Base-by-base conservation (phyloP, 2,888 invertebrate genomes). In the Zaprionus obscuricornis region DNA sequence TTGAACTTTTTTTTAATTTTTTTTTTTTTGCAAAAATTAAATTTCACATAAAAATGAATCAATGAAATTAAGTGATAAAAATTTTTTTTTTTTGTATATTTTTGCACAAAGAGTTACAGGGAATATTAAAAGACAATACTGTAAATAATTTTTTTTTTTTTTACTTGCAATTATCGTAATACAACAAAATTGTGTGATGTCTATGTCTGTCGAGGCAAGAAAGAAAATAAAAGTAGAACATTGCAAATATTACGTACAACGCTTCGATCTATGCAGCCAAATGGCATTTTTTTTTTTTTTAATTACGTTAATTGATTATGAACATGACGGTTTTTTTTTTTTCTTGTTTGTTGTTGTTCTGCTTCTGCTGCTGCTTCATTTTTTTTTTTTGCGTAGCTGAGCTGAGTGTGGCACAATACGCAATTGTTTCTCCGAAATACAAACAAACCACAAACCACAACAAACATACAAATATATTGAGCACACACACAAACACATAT, bases 281-380 rank as follows among this genome's bases (percentile, higher is more conserved):
- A 59, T 66, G 73, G 66, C 62, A 57, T 71, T 81, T 78, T n/a
- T n/a, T n/a, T n/a, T n/a, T n/a, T n/a, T n/a, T 84, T 63, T 78
- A 78, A 78, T 84, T 81, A 78, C 82, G 85, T 68, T 74, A 81
- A 84, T 78, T 77, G 78, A 66, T 81, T 77, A 74, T 70, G n/a
- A 78, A 81, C 71, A 81, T 67, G 77, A 76, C 84, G 62, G 24
- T 66, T 66, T 59, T 59, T 66, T 64, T 65, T 66, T 52, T 66
- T 66, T 76, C 68, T 73, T 74, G 67, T 54, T 74, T 59, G 59
- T 63, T 77, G 51, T 57, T 47, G 26, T 34, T 42, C 16, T 27
- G 45, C 34, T 54, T 40, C 55, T 59, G 57, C 45, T 46, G 59
- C 46, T 27, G 59, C 7, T 59, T 18, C 16, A 26, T 10, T 66